Evolutionary conservation across 1,140 invertebrate genomes (phyloP).

Genomic region (Cotesia glomerata): DNA sequence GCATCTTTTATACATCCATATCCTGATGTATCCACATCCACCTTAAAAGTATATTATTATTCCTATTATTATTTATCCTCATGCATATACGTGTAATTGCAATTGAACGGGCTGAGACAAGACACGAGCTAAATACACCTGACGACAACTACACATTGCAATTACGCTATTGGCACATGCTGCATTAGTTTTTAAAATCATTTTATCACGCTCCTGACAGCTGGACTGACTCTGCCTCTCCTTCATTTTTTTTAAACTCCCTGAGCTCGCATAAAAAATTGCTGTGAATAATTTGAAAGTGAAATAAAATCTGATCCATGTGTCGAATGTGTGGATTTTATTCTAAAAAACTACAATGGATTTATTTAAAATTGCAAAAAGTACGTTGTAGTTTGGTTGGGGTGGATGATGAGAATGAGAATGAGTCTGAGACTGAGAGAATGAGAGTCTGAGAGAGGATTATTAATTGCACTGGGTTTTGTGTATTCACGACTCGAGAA

Average conservation of each 20-base stretch:
- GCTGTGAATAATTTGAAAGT: not conserved
- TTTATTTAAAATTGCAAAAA: no score
- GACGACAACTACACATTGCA: constrained; percentile 40
- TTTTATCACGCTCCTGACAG: not conserved
- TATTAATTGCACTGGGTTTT: no score
- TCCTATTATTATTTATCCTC: constrained; percentile 39
- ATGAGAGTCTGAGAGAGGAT: no score
- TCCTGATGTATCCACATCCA: not conserved
- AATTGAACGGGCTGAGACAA: constrained; percentile 30
- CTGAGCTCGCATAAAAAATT: not conserved
- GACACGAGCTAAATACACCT: constrained; percentile 47
- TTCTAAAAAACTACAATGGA: no score
- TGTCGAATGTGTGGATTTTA: no score
- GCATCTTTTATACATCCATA: constrained; percentile 1
- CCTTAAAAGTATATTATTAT: constrained; percentile 43
- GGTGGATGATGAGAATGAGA: no score
- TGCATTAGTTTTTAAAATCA: constrained; percentile 18
- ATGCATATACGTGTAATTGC: constrained; percentile 35
- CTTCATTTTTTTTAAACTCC: no score
- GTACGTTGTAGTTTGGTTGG: no score
- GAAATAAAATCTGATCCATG: not conserved
- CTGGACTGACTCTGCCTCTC: not conserved
- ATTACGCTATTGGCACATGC: constrained; percentile 19
- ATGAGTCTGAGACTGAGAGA: no score
- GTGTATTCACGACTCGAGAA: not conserved